Evolutionary conservation across 2,113 vertebrate genomes (phyloP).

Genomic region (Solea senegalensis): DNA sequence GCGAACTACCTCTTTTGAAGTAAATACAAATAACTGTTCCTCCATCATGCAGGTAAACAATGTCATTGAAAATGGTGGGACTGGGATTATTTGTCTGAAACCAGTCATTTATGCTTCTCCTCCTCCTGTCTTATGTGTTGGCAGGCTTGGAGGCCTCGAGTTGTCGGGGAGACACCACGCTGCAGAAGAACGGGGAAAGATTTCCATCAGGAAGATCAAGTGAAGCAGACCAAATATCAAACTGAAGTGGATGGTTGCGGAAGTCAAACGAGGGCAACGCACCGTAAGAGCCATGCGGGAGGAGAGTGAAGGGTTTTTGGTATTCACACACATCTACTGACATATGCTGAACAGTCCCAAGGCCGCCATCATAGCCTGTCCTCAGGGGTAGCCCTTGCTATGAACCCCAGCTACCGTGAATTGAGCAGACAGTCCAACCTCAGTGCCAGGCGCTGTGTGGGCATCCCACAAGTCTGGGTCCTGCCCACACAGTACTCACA

Average conservation of each 20-base stretch:
- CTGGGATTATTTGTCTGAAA: slow-evolving; percentile 4
- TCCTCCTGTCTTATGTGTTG: slow-evolving; percentile 55
- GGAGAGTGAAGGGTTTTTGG: slow-evolving; percentile 62
- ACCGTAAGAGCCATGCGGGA: slow-evolving; percentile 75
- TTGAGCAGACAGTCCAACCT: slow-evolving; percentile 61
- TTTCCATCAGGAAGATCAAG: slow-evolving; percentile 42
- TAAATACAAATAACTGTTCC: neutral
- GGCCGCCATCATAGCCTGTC: slow-evolving; percentile 41
- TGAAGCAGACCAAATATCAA: slow-evolving; percentile 28
- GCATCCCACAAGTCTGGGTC: slow-evolving; percentile 72
- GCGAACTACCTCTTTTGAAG: neutral
- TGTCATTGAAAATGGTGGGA: neutral
- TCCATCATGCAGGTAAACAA: neutral
- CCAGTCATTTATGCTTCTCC: slow-evolving; percentile 22
- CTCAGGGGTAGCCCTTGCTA: slow-evolving; percentile 68
- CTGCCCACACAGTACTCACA: slow-evolving; percentile 69
- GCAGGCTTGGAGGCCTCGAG: slow-evolving; percentile 58
- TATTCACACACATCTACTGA: slow-evolving; percentile 56
- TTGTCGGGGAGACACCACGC: slow-evolving; percentile 47
- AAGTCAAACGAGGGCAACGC: slow-evolving; percentile 41
- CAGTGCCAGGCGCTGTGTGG: slow-evolving; percentile 63
- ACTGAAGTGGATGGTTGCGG: slow-evolving; percentile 54
- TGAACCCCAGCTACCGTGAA: slow-evolving; percentile 66
- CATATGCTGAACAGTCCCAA: slow-evolving; percentile 34
- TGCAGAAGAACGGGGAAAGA: slow-evolving; percentile 42